Evolutionary conservation across 2,888 invertebrate genomes (phyloP).

Genomic region (Ecliptopera silaceata): DNA sequence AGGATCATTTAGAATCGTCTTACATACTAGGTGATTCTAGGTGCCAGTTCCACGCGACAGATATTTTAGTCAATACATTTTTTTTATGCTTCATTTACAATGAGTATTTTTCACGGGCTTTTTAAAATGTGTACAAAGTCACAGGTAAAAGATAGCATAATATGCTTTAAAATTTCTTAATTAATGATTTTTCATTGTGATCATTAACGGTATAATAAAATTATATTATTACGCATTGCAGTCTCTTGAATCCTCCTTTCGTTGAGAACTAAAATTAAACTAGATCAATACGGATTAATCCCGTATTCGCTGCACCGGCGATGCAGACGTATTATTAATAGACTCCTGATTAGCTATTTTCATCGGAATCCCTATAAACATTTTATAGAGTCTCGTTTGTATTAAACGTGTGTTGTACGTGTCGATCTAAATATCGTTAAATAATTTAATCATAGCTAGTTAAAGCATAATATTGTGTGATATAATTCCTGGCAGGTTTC

Average conservation of each 20-base stretch:
- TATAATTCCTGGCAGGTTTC: too few species aligned
- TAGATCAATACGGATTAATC: conserved; percentile 64
- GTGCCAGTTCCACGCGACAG: too few species aligned
- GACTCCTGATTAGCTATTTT: conserved; percentile 51
- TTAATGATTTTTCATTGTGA: too few species aligned
- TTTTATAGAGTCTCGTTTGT: conserved; percentile 12
- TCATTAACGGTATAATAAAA: background rate
- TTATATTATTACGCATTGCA: conserved; percentile 26
- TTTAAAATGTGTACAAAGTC: too few species aligned
- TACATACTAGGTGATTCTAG: too few species aligned
- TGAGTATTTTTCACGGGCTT: too few species aligned
- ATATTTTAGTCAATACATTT: too few species aligned
- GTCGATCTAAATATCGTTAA: background rate
- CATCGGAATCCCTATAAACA: conserved; percentile 24
- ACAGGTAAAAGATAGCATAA: too few species aligned
- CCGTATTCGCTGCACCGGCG: conserved; percentile 49
- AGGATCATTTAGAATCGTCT: too few species aligned
- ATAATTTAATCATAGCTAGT: background rate
- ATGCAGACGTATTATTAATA: conserved; percentile 72
- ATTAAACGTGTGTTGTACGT: background rate
- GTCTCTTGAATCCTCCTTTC: conserved; percentile 30
- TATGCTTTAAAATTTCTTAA: too few species aligned
- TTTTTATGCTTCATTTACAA: too few species aligned
- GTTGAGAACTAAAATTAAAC: conserved; percentile 65
- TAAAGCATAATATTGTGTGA: too few species aligned